Percentiles rank a stretch among this genome's conserved stretches.
Evolutionary conservation across 1,140 invertebrate genomes (phyloP).

Genomic region (Papilio xuthus): DNA sequence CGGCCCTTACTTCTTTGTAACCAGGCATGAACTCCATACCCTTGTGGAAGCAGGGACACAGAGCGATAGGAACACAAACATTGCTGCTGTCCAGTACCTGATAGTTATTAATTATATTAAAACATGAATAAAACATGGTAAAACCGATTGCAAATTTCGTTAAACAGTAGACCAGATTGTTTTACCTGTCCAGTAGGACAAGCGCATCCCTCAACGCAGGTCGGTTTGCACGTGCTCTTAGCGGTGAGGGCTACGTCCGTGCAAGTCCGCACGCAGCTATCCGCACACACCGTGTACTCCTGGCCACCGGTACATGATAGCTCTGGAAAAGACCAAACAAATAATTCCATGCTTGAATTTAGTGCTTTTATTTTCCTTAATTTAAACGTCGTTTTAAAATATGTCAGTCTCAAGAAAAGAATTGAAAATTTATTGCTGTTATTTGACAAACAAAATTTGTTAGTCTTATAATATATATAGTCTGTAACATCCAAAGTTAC

Average conservation of each 20-base stretch:
- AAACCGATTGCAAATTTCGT: no score
- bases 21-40: slow-evolving; percentile 88
- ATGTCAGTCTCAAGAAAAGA: no score
- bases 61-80: slow-evolving; percentile 88
- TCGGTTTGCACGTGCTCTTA: slow-evolving; percentile 79
- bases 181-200: slow-evolving; percentile 87
- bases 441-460: no score
- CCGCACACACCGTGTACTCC: slow-evolving; percentile 89
- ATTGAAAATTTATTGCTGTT: no score
- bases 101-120: not conserved
- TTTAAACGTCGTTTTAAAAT: no score
- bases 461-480: no score
- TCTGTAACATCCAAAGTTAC: not conserved
- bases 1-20: slow-evolving; percentile 87
- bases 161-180: not conserved
- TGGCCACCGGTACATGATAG: slow-evolving; percentile 89
- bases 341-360: not conserved
- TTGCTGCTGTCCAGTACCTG: slow-evolving; percentile 85
- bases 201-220: slow-evolving; percentile 94
- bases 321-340: slow-evolving; percentile 73
- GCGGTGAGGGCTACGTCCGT: slow-evolving; percentile 78
- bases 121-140: not conserved
- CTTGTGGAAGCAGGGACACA: slow-evolving; percentile 89
- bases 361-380: no score
- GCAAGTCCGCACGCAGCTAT: slow-evolving; percentile 88